Evolutionary conservation across 2,113 vertebrate species (phyloP).

Genomic region (Sakesphorus luctuosus): DNA sequence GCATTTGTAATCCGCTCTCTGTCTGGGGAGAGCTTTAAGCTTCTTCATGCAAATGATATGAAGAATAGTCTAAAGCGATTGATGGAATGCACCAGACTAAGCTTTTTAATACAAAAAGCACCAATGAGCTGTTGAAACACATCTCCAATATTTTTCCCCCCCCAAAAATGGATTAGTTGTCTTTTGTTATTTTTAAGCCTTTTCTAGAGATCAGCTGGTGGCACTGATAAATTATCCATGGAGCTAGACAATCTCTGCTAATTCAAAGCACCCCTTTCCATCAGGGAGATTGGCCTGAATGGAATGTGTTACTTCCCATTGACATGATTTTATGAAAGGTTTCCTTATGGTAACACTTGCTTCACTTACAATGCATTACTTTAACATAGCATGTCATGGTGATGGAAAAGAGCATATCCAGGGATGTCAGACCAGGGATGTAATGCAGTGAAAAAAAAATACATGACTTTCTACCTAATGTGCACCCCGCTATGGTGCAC

Average conservation of each 20-base stretch:
- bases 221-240: conserved; percentile 67
- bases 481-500: accelerated
- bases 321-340: conserved; percentile 42
- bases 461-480: neutral
- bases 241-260: conserved; percentile 53
- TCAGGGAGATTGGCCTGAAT: conserved; percentile 48
- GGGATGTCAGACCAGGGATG: neutral
- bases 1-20: conserved; percentile 45
- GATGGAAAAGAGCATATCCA: neutral
- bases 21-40: conserved; percentile 60
- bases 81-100: conserved; percentile 39
- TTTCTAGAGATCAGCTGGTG: conserved; percentile 63
- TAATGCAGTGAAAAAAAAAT: neutral
- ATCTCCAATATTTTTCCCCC: neutral
- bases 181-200: conserved; percentile 60
- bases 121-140: conserved; percentile 40
- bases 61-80: conserved; percentile 44
- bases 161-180: conserved; percentile 39
- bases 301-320: conserved; percentile 24
- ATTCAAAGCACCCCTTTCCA: conserved; percentile 43
- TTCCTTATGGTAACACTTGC: neutral
- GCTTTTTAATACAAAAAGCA: conserved; percentile 14
- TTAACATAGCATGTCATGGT: neutral
- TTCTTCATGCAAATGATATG: conserved; percentile 48
- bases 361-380: neutral